Conservation (phyloP, 2,797 vertebrate species). For the Sparidentex hasta region DNA sequence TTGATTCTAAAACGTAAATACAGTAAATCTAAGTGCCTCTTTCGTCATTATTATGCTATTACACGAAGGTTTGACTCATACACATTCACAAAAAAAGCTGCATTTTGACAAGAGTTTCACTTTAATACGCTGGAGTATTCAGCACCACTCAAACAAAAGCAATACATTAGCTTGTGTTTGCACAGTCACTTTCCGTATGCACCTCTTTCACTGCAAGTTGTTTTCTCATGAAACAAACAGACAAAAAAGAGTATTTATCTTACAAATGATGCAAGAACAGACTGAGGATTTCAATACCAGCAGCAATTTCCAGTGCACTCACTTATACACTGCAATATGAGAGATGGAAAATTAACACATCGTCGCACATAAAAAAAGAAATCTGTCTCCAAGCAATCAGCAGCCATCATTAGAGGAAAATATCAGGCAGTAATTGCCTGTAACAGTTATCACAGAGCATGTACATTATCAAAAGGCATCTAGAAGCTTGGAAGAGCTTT, state of each 20-base stretch:
- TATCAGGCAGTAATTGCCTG: constrained; percentile 29
- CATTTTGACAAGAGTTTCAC: too few relatives aligned
- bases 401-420: constrained; percentile 9
- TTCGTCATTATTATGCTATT: too few relatives aligned
- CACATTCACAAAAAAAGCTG: too few relatives aligned
- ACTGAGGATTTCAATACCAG: background rate
- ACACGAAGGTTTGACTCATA: too few relatives aligned
- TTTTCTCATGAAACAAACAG: background rate
- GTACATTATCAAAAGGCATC: constrained; percentile 34
- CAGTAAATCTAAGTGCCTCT: too few relatives aligned
- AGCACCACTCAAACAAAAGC: background rate
- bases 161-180: background rate
- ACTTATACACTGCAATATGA: constrained; percentile 12
- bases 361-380: background rate
- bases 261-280: constrained; percentile 4
- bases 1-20: too few relatives aligned
- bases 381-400: constrained; percentile 12
- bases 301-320: background rate
- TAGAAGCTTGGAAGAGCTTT: background rate
- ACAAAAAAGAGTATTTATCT: background rate
- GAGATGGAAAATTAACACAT: constrained; percentile 32
- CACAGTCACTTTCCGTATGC: constrained; percentile 10
- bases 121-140: background rate
- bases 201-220: background rate
- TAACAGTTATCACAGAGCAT: background rate